Base-by-base conservation (phyloP, 2,888 invertebrate species). In the Campoletis raptor region DNA sequence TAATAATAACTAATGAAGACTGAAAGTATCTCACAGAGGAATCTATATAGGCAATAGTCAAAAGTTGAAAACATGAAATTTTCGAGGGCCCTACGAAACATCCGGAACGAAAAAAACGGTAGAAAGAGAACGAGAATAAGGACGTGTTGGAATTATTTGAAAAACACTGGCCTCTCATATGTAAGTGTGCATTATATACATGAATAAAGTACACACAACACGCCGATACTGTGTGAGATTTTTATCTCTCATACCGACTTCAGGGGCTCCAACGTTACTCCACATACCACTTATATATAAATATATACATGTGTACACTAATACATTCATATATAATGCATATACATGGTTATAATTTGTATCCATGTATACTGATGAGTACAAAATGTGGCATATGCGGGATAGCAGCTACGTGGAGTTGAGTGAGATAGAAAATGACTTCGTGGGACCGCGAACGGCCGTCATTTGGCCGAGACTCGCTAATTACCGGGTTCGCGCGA, bases 401-500 rank as follows among this genome's bases (percentile, higher is more conserved):
- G 61, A 84, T 52, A 69, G 61, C 69, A 79, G 61, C 74, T 67
- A 67, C 80, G 70, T 21, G 87, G 82, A 83, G 66, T 24, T 69
- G 79, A 84, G 82, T 61, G 72, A 84, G 84, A 78, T 52, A 69
- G 83, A 82, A 57, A 57, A 52, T 54, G 81, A 77, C 85, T 90
- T 90, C 92, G 93, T 93, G 93, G 93, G 93, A 94, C 92, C 92
- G 91, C 85, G 74, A 74, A 79, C 81, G 85, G 82, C 90, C 92
- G 92, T 93, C 92, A 93, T 93, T 94, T 93, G 92, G 92, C 87
- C 90, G 89, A 90, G 90, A 90, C 89, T 90, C 88, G 90, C 93
- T 94, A 94, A 94, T 94, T 94, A 94, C 91, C 92, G 90, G 89
- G 92, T 91, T 92, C 91, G 93, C 92, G 92, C 92, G 92, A 93